phyloP scores from a whole-genome alignment of 2,888 invertebrate species.

The Therioaphis trifolii region DNA sequence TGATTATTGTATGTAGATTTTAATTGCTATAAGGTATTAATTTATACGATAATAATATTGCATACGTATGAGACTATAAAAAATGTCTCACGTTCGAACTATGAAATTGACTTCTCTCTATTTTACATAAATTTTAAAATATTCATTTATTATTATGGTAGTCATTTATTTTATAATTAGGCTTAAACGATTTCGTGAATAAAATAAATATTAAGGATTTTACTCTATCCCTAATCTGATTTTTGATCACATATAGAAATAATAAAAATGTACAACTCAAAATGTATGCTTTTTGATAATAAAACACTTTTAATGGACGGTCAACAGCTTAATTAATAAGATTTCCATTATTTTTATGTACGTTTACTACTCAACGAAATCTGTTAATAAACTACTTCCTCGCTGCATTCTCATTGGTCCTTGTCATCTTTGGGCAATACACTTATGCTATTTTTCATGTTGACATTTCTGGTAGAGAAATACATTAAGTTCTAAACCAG shows the following conservation, averaged over 20 bases:
- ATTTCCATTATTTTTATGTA: constrained; percentile 43
- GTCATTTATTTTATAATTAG: neutral
- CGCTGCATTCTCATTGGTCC: constrained; percentile 20
- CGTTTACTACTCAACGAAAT: neutral
- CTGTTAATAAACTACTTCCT: constrained; percentile 18
- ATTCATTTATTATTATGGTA: neutral
- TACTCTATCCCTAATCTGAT: neutral
- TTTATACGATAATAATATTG: too few species aligned
- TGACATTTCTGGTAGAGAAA: constrained; percentile 38
- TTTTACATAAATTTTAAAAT: too few species aligned
- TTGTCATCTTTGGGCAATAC: neutral
- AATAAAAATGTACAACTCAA: neutral
- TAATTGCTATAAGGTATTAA: too few species aligned
- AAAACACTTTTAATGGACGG: constrained; percentile 21
- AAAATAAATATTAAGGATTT: neutral
- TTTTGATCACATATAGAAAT: constrained; percentile 15
- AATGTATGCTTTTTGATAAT: neutral
- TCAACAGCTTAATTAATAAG: constrained; percentile 32
- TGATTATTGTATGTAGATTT: too few species aligned
- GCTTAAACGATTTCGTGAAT: neutral
- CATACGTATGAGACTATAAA: too few species aligned
- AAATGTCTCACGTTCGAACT: too few species aligned
- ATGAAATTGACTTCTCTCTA: too few species aligned
- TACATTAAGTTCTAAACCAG: constrained; percentile 28
- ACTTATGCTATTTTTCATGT: constrained; percentile 8